Evolutionary conservation across 2,113 vertebrate genomes (phyloP), one percentile per base, ranked within the genome.

Genomic region (Cromileptes altivelis): DNA sequence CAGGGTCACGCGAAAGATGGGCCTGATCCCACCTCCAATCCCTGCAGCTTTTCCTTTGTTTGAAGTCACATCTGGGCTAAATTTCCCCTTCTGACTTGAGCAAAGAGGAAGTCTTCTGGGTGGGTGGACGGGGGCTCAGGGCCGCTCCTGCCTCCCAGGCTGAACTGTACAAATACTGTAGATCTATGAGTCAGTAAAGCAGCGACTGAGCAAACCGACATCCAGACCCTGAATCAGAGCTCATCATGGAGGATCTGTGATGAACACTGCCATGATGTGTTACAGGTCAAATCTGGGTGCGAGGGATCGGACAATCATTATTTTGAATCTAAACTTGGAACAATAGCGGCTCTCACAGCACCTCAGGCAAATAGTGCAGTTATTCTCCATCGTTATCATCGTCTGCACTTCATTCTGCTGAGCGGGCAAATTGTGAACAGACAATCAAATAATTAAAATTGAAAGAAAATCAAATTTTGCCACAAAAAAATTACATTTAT

Each of bases 41-140:
- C 94, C 87, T 62, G 79, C 78, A 89, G 92, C 90, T 92, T 93
- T 94, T 88, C 89, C 72, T 81, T 63, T 78, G 91, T 95, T 94
- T 95, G 94, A 95, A 93, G 91, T 91, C 92, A 94, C 95, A 96
- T 95, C 94, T 96, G 95, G 93, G 88, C 88, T 89, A 79, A 74
- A 92, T 95, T 94, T 95, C 85, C 92, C 91, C 77, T 78, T 58
- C 82, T 85, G 87, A 91, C 61, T 85, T 21, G 87, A 90, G 92
- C 80, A 74, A 62, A 92, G 88, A 93, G 94, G 93, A 95, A 94
- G 93, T 93, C 89, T 87, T 86, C 84, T 87, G 74, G 85, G 87
- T 93, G 89, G 90, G 89, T 91, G 90, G 77, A 82, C 42, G 82
- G 84, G 45, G 75, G 81, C 78, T 82, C 72, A n/a, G 21, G 75